A percentile compares a stretch with the other conserved stretches of the same genome.
These are phyloP conservation scores for Dermochelys coriacea DNA, from an alignment of 2,797 vertebrate genomes.

Conservation along the genomic window DNA sequence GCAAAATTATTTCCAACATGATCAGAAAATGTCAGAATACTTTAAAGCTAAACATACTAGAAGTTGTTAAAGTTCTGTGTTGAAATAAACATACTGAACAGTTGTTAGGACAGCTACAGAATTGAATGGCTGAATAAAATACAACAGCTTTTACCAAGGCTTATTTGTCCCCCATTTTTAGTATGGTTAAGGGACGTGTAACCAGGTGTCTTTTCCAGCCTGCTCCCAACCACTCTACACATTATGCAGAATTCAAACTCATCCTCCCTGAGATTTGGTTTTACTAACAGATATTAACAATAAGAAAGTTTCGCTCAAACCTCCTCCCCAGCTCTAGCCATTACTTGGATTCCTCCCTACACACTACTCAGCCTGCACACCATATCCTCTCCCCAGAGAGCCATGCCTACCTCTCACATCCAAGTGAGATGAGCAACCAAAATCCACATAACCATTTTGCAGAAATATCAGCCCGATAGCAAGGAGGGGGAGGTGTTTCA, in stretches of 20 bases:
- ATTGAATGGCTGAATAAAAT: background rate
- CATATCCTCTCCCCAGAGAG: background rate
- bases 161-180: conserved; percentile 39
- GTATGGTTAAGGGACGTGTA: conserved; percentile 23
- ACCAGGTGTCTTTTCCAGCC: conserved; percentile 49
- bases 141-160: conserved; percentile 30
- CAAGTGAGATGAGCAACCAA: accelerated
- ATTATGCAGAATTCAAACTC: conserved; percentile 36
- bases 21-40: background rate
- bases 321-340: background rate
- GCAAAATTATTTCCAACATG: background rate
- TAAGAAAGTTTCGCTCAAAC: conserved; percentile 32
- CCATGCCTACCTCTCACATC: background rate
- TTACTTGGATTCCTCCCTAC: background rate
- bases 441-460: background rate
- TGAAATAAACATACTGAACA: background rate
- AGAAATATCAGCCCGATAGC: background rate
- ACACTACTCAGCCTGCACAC: background rate
- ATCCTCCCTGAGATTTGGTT: conserved; percentile 16
- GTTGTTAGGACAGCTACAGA: conserved; percentile 14
- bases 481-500: background rate
- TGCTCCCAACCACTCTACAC: conserved; percentile 45
- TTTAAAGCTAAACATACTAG: background rate
- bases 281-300: accelerated
- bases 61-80: background rate